Conservation (phyloP, 2,113 vertebrate species). For the Catharus fuscescens region DNA sequence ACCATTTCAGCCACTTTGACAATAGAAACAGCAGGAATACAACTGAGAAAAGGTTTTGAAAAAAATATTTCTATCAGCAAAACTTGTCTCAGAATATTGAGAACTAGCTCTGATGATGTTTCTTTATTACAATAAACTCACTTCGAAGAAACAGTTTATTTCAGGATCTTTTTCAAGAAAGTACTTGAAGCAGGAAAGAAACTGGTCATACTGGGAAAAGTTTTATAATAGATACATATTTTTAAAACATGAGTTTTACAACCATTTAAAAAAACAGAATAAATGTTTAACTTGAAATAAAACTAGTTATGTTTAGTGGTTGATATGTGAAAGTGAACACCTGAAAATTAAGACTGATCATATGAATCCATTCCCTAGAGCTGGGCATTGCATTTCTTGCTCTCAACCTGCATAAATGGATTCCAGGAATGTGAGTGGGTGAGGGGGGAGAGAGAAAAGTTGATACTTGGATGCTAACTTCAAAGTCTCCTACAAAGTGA, state of each 20-base stretch:
- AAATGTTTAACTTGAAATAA: background rate
- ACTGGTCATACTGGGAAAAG: background rate
- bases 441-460: background rate
- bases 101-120: background rate
- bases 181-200: background rate
- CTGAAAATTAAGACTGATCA: background rate
- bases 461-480: background rate
- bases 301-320: background rate
- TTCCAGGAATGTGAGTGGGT: conserved; percentile 28
- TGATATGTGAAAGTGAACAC: conserved; percentile 4
- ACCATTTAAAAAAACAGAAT: background rate
- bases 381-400: background rate
- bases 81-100: background rate
- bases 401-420: background rate
- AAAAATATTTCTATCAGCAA: background rate
- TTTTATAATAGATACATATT: background rate
- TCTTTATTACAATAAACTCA: background rate
- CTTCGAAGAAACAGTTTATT: background rate
- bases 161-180: background rate
- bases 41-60: background rate
- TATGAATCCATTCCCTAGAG: conserved; percentile 27
- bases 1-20: background rate
- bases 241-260: background rate
- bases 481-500: conserved; percentile 10
- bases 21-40: background rate